Percentiles rank a stretch among this genome's conserved stretches.
Conservation (phyloP, 2,888 invertebrate genomes). For the Mythimna vitellina region DNA sequence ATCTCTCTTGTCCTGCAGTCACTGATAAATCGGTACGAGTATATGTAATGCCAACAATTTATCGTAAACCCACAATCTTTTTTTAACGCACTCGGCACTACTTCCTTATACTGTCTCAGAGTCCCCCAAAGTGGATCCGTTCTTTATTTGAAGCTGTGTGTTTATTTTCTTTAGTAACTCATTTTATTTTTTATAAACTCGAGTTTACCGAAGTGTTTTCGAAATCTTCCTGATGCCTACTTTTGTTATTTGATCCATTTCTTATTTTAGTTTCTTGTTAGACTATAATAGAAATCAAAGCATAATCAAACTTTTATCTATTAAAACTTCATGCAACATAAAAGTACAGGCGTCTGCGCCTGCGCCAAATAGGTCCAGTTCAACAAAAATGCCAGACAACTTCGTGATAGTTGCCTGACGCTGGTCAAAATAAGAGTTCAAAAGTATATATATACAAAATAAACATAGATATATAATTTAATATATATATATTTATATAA, state of each 20-base stretch:
- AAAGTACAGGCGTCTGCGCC: too few species aligned
- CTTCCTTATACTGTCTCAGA: background rate
- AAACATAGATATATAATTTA: too few species aligned
- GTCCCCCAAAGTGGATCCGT: background rate
- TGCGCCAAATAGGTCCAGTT: too few species aligned
- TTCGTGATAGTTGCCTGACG: too few species aligned
- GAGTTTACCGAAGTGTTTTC: slow-evolving; percentile 54
- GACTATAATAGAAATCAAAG: background rate
- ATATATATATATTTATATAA: too few species aligned
- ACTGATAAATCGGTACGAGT: slow-evolving; percentile 7
- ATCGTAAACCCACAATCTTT: slow-evolving; percentile 11
- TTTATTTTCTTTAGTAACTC: slow-evolving; percentile 42
- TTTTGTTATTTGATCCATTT: slow-evolving; percentile 36
- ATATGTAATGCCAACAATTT: slow-evolving; percentile 24
- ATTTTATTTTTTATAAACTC: slow-evolving; percentile 51
- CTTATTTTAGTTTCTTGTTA: background rate
- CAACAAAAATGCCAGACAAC: too few species aligned
- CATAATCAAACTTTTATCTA: background rate
- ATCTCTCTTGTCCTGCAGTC: background rate
- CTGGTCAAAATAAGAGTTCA: too few species aligned
- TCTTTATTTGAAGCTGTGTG: slow-evolving; percentile 5
- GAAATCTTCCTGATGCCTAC: slow-evolving; percentile 35
- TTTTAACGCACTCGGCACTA: slow-evolving; percentile 1
- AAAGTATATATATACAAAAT: too few species aligned
- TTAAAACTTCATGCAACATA: too few species aligned